Evolutionary conservation across 2,888 invertebrate genomes (phyloP).

Genomic region (Apomyelois bistriatella): DNA sequence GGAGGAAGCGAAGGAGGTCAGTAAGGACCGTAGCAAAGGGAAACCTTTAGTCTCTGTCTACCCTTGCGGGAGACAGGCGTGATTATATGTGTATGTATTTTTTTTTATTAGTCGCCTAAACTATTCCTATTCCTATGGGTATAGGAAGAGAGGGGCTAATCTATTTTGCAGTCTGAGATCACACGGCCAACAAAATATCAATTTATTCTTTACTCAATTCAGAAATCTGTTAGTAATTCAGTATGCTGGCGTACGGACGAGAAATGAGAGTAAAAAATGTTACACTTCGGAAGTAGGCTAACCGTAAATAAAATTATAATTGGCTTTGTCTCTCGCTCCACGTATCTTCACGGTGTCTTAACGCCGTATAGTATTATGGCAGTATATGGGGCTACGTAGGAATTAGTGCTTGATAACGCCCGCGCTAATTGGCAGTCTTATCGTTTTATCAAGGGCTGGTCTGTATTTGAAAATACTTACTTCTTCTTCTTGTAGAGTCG

Average conservation of each 20-base stretch:
- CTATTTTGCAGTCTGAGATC: too few species aligned
- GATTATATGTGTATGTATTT: too few species aligned
- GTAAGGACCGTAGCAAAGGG: too few species aligned
- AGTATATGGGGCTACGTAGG: constrained; percentile 19
- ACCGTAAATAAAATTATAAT: constrained; percentile 47
- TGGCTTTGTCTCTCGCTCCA: constrained; percentile 37
- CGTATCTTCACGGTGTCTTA: constrained; percentile 39
- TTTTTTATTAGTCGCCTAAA: too few species aligned
- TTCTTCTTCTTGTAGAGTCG: neutral
- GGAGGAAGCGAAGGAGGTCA: too few species aligned
- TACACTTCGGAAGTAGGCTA: constrained; percentile 37
- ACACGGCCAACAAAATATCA: too few species aligned
- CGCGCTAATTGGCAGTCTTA: constrained; percentile 27
- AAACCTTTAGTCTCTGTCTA: too few species aligned
- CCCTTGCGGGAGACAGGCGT: too few species aligned
- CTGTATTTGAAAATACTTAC: neutral
- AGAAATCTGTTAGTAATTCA: constrained; percentile 1
- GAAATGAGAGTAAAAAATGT: constrained; percentile 29
- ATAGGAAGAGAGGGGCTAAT: too few species aligned
- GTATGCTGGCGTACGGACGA: constrained; percentile 12
- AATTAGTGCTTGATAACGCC: constrained; percentile 24
- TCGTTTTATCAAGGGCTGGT: constrained; percentile 9
- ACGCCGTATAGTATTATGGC: constrained; percentile 22
- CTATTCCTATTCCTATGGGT: too few species aligned
- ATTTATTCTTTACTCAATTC: neutral